phyloP scores from a whole-genome alignment of 2,888 invertebrate species.

The Trichopria drosophilae region DNA sequence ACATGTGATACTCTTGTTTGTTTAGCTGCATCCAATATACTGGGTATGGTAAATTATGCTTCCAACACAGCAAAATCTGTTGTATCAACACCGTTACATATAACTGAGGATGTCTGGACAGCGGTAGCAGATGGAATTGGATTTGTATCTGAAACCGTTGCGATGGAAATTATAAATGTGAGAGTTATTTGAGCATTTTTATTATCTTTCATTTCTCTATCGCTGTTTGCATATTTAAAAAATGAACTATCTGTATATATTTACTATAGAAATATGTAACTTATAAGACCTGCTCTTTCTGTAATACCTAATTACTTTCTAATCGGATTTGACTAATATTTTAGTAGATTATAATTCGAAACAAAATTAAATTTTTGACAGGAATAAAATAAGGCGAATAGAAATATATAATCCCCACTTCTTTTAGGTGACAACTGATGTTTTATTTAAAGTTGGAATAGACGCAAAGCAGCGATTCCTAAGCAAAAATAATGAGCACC shows the following conservation, averaged over 20 bases:
- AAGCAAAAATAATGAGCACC: slow-evolving; percentile 12
- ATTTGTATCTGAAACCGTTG: background rate
- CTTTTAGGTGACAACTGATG: slow-evolving; percentile 30
- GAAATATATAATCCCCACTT: background rate
- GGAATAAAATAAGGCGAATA: background rate
- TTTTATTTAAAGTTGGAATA: slow-evolving; percentile 33
- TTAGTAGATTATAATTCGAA: background rate
- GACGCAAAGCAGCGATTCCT: slow-evolving; percentile 39
- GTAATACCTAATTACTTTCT: too few relatives aligned
- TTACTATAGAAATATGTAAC: too few relatives aligned
- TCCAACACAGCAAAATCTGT: background rate
- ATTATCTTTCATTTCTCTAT: too few relatives aligned
- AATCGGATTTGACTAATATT: too few relatives aligned
- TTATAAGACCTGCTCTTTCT: too few relatives aligned
- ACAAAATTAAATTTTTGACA: background rate
- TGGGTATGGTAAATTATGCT: slow-evolving; percentile 8
- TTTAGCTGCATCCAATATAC: too few relatives aligned
- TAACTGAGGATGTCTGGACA: too few relatives aligned
- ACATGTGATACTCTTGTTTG: too few relatives aligned
- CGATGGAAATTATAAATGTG: slow-evolving; percentile 7
- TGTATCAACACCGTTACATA: too few relatives aligned
- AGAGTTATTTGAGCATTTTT: background rate
- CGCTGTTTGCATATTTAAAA: too few relatives aligned
- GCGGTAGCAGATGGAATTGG: background rate
- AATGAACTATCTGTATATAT: too few relatives aligned